Evolutionary conservation across 2,113 vertebrate species (phyloP).

Genomic region (Sorex fumeus): DNA sequence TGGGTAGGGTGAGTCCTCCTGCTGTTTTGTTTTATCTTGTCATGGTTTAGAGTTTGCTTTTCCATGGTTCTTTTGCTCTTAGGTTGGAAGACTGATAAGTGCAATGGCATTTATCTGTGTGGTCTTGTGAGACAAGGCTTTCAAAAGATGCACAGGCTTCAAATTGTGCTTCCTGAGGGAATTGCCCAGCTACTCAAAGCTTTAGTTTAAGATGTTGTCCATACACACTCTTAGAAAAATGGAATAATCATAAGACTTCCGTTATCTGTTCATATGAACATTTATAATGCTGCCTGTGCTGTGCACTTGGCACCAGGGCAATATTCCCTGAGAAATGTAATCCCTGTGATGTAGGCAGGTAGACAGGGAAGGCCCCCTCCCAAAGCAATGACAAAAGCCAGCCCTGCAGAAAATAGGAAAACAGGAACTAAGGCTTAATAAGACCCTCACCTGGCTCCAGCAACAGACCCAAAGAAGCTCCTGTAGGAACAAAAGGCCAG

Average conservation of each 20-base stretch:
- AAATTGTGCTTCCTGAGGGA: conserved; percentile 47
- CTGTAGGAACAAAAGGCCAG: no score
- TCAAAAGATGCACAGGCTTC: conserved; percentile 68
- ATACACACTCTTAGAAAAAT: neutral
- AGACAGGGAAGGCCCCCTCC: no score
- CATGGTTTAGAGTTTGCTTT: conserved; percentile 50
- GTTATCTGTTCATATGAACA: neutral
- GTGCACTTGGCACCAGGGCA: neutral
- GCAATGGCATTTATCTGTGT: conserved; percentile 62
- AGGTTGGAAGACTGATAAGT: conserved; percentile 26
- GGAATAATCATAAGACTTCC: conserved; percentile 10
- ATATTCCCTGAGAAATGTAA: neutral
- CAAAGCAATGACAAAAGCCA: no score
- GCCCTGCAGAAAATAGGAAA: no score
- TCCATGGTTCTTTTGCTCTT: conserved; percentile 44
- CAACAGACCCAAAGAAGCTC: no score
- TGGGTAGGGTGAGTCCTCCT: neutral
- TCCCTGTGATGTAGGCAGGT: no score
- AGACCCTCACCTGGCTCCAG: no score
- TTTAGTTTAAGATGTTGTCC: neutral
- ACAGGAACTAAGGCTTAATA: no score
- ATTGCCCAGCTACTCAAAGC: conserved; percentile 2
- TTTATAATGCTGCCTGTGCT: neutral
- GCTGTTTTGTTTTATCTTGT: neutral
- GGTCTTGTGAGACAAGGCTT: conserved; percentile 76